Conservation (phyloP, 2,888 invertebrate species). For the Ectropis crepuscularia region DNA sequence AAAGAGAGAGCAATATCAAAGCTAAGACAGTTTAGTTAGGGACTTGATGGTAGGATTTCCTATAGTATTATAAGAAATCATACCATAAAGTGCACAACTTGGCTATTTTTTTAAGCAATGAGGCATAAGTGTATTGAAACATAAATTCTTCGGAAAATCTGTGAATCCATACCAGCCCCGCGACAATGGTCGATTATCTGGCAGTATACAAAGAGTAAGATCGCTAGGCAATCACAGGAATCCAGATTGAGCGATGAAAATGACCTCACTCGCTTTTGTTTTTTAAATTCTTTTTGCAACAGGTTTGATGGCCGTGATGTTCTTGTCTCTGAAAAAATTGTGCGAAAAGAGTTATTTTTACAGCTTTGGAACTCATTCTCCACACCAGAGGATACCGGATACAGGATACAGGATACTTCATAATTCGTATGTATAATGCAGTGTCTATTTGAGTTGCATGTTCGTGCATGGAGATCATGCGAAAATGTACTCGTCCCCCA, state of each 20-base stretch:
- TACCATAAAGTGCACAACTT: neutral
- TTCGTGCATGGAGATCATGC: too few species aligned
- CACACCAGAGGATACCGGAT: too few species aligned
- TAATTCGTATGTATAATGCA: too few species aligned
- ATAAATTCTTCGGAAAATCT: too few species aligned
- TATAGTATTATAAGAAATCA: too few species aligned
- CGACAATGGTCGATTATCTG: slow-evolving; percentile 86
- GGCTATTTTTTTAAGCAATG: neutral
- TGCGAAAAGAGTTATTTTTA: neutral
- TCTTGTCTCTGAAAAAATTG: slow-evolving; percentile 35
- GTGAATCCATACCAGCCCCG: slow-evolving; percentile 78
- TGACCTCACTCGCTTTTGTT: slow-evolving; percentile 58
- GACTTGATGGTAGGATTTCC: too few species aligned
- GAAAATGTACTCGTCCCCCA: too few species aligned
- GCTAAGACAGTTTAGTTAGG: too few species aligned
- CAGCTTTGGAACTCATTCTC: neutral
- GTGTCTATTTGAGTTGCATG: too few species aligned
- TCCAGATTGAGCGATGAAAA: slow-evolving; percentile 82
- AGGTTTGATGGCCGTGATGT: slow-evolving; percentile 29
- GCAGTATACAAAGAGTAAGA: slow-evolving; percentile 83
- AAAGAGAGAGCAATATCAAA: too few species aligned
- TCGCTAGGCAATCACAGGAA: slow-evolving; percentile 84
- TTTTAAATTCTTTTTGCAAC: slow-evolving; percentile 33
- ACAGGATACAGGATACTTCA: too few species aligned
- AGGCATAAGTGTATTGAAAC: neutral